Evolutionary conservation across 37 sponge, comb jelly and placozoan genomes (phyloP), one percentile per base, ranked within the genome.

Genomic region (Ephydatia muelleri): DNA sequence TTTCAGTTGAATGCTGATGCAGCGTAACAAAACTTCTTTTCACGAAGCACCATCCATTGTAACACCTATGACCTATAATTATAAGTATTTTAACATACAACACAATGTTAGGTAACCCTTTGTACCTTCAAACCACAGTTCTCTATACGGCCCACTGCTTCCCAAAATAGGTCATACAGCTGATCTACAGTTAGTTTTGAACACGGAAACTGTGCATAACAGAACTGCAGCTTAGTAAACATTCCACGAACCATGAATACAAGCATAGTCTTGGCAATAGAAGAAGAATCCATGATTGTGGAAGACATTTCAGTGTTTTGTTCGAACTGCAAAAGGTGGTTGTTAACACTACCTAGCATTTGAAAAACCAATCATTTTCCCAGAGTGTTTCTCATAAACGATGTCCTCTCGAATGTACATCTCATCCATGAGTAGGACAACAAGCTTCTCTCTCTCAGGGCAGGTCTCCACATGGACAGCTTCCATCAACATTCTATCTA

Each of bases 361-460:
- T 36, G 39, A 33, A 48, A 88, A 88, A 16, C 89, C 89, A 78
- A 88, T 88, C 40, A 88, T 11, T 39, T 32, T 82, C 30, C 80
- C 81, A 28, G 90, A 69, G 66, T 85, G 82, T 66, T 90, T 90
- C 23, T 90, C 78, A 33, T 71, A 90, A 36, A 85, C 82, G 28
- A 90, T 36, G 40, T 85, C 85, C 78, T 90, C 86, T 75, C 65
- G 37, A 43, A 85, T 82, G 82, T 90, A 57, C 80, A 85, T 85
- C 69, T 85, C 86, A 81, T 90, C 85, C 4, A 76, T 49, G 72
- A 90, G 72, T 49, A 90, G 65, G 34, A 85, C 37, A 26, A 81
- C 82, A 29, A 81, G 48, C 65, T 79, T 90, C 67, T 84, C 64
- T 30, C 82, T 22, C 23, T 79, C 86, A 30, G 79, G 79, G 68